Evolutionary conservation across 2,888 invertebrate species (phyloP).

Genomic region (Pyralis farinalis): DNA sequence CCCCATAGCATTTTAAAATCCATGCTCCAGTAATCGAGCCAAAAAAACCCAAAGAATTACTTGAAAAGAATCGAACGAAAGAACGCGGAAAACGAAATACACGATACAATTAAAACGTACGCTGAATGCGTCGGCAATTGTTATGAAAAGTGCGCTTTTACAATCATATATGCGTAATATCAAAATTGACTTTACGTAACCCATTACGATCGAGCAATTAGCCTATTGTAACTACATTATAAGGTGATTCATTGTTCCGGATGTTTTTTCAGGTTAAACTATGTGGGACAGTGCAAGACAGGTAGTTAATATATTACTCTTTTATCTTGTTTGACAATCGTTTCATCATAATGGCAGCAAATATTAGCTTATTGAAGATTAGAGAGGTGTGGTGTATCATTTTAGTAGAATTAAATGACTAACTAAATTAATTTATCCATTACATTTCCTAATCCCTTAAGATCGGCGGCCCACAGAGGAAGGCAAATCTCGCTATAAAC

Average conservation of each 20-base stretch:
- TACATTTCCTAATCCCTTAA: too few species aligned
- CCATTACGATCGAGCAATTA: slow-evolving; percentile 25
- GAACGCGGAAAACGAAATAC: slow-evolving; percentile 2
- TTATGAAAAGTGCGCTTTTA: slow-evolving; percentile 3
- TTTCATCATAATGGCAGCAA: slow-evolving; percentile 12
- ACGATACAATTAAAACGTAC: not conserved
- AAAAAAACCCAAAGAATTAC: not conserved
- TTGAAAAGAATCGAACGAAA: slow-evolving; percentile 1
- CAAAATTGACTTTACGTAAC: slow-evolving; percentile 27
- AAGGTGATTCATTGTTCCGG: slow-evolving; percentile 39
- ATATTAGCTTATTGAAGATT: slow-evolving; percentile 17
- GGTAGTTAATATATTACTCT: slow-evolving; percentile 34
- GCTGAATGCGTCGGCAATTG: slow-evolving; percentile 1
- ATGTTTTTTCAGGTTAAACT: slow-evolving; percentile 59
- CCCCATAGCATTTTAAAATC: too few species aligned
- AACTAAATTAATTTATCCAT: too few species aligned
- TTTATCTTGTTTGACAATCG: slow-evolving; percentile 45
- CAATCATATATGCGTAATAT: slow-evolving; percentile 7
- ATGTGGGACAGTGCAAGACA: slow-evolving; percentile 48
- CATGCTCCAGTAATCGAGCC: too few species aligned
- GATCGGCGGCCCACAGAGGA: too few species aligned
- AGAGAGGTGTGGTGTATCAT: not conserved
- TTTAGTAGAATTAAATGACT: too few species aligned
- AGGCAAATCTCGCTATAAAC: too few species aligned
- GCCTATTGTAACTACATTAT: slow-evolving; percentile 24